Evolutionary conservation across 2,888 invertebrate species (phyloP), one percentile per base, ranked within the genome.

Genomic region (Scaptomyza tumidula): DNA sequence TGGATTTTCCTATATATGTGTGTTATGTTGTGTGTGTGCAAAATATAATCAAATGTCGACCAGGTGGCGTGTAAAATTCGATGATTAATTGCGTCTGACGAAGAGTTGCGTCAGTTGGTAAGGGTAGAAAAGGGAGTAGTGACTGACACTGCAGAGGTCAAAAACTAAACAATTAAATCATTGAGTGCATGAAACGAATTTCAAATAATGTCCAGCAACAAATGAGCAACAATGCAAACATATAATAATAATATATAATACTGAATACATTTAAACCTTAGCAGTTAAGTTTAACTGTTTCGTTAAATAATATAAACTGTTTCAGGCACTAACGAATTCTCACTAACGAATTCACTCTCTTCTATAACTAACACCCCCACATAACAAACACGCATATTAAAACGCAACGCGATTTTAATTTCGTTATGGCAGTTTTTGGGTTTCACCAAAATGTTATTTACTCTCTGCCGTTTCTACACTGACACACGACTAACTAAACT

Each of bases 81-180:
- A 78, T 89, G 85, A 88, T 89, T 88, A 87, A 87, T 87, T 87
- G 75, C 89, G 74, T 69, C 76, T 72, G 69, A 46, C 64, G 48
- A 35, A 3, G 13, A 35, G 35, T 48, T n/a, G 49, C 49, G 13
- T 19, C 19, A 16, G 52, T 24, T 7, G 9, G 16, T 35, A 11
- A 19, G 19, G n/a, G 6, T 16, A 11, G 13, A 7, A 39, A 10
- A 4, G 3, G 48, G 19, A 52, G 27, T 54, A 24, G 10, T n/a
- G n/a, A 55, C 3, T 29, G 29, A 29, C 37, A 39, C 29, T 27
- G 27, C 35, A 63, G 54, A 29, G 64, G 49, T 71, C 55, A 56
- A 35, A 35, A 24, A 45, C 24, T 39, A 46, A 50, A 46, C 48
- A 33, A 50, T 45, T 56, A 48, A 39, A n/a, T 55, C 24, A 35